Conservation (phyloP, 2,797 vertebrate genomes). For the Heliangelus exortis region DNA sequence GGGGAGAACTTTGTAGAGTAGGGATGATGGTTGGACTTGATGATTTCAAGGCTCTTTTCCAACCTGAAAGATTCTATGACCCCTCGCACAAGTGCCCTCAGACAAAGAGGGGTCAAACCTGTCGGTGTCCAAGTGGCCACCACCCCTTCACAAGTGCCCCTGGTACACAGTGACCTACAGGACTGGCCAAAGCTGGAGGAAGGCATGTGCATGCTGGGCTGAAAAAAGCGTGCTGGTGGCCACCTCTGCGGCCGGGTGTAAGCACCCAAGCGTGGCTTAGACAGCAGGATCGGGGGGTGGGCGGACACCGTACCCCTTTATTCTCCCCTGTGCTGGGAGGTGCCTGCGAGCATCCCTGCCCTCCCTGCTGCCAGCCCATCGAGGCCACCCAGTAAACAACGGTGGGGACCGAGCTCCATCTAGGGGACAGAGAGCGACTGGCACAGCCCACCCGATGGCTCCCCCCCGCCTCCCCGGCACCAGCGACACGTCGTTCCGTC, state of each 20-base stretch:
- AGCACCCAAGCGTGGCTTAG: accelerated
- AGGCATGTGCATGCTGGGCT: accelerated
- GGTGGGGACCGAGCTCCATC: conserved; percentile 55
- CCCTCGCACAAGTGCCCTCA: not conserved
- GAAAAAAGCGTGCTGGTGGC: too few species aligned
- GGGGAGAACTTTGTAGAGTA: too few species aligned
- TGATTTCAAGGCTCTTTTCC: too few species aligned
- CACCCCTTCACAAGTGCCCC: not conserved
- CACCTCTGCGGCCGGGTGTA: not conserved
- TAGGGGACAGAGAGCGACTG: conserved; percentile 29
- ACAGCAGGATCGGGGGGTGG: accelerated
- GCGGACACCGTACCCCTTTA: too few species aligned
- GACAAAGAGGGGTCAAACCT: not conserved
- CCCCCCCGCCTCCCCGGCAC: too few species aligned
- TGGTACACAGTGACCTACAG: accelerated
- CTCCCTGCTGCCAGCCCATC: not conserved
- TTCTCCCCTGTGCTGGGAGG: accelerated
- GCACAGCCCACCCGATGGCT: not conserved
- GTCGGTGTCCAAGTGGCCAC: accelerated
- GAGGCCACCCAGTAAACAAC: not conserved
- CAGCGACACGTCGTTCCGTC: accelerated
- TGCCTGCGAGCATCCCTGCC: not conserved
- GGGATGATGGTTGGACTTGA: too few species aligned
- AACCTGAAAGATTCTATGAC: too few species aligned
- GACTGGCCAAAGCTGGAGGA: not conserved